Base-by-base conservation (phyloP, 2,113 vertebrate species). In the Benitochromis conjunctus region DNA sequence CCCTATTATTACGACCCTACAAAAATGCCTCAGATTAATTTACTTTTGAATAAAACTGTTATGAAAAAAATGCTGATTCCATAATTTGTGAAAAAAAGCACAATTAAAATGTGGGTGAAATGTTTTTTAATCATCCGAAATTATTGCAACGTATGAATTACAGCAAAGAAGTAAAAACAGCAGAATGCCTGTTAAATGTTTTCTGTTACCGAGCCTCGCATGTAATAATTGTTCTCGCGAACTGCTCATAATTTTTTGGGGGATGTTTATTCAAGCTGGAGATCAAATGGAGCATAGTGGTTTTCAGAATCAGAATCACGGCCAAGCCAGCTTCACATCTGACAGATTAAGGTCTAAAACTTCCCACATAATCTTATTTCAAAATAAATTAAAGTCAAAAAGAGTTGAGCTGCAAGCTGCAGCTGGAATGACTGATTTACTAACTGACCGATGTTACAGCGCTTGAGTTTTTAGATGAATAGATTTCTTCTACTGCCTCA, bases 401-500 rank as follows among this genome's bases (percentile, higher is more conserved):
- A 77, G 80, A 82, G 2, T 76, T 13, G 64, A 85, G 86, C 79
- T 13, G 69, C 80, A 26, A 38, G 64, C 57, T 84, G 82, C 77
- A 88, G 82, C 36, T 80, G 86, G 56, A 71, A 41, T 76, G 79
- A 64, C 78, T 71, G 60, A 60, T 46, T 71, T 31, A 46, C 79
- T 60, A 57, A 69, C 86, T 26, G 56, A 85, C 57, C 69, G 71
- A 81, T 16, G 60, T 84, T 46, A 83, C 79, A 62, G 81, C 60
- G 21, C 24, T 36, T 43, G 79, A 26, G 91, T 82, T 60, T 86
- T 86, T 51, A 60, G 71, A 85, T 51, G 79, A 66, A 60, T 24
- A 57, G 48, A 84, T 84, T 87, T 84, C 84, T 48, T 43, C 83
- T 55, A 56, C 43, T 21, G 55, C 86, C 88, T 92, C 64, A 91